These are phyloP conservation scores for Arctia plantaginis DNA, from an alignment of 2,888 invertebrate genomes.

Conservation along the genomic window DNA sequence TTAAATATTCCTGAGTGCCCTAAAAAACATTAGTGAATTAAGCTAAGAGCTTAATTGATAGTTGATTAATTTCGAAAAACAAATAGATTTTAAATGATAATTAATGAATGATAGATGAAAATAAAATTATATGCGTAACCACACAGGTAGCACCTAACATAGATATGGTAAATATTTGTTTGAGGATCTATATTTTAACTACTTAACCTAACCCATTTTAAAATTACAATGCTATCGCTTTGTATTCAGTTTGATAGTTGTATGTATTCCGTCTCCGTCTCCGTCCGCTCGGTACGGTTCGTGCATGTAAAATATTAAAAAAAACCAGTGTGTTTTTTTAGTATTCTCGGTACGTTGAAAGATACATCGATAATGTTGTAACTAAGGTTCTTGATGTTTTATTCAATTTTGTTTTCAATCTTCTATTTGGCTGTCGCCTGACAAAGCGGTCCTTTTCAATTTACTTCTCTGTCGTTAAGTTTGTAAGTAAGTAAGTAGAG, in stretches of 20 bases:
- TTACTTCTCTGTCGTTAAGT: conserved; percentile 9
- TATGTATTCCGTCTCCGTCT: neutral
- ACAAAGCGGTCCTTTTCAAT: conserved; percentile 17
- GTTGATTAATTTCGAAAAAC: too few relatives aligned
- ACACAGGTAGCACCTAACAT: too few relatives aligned
- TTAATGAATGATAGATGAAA: too few relatives aligned
- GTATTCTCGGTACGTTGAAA: neutral
- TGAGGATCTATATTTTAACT: neutral
- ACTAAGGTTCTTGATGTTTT: neutral
- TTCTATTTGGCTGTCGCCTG: neutral
- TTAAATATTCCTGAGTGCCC: too few relatives aligned
- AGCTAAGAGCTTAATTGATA: too few relatives aligned
- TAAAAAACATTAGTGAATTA: too few relatives aligned
- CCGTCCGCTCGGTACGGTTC: neutral
- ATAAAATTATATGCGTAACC: too few relatives aligned
- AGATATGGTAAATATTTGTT: neutral
- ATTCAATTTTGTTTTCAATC: conserved; percentile 17
- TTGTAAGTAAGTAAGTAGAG: too few relatives aligned
- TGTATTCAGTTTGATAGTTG: neutral
- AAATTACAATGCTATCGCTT: neutral
- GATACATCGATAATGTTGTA: neutral
- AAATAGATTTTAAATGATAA: too few relatives aligned
- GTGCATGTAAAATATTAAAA: neutral
- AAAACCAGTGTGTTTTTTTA: neutral
- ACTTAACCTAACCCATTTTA: neutral